phyloP scores from a whole-genome alignment of 2,888 invertebrate genomes.

The Pyralis farinalis region DNA sequence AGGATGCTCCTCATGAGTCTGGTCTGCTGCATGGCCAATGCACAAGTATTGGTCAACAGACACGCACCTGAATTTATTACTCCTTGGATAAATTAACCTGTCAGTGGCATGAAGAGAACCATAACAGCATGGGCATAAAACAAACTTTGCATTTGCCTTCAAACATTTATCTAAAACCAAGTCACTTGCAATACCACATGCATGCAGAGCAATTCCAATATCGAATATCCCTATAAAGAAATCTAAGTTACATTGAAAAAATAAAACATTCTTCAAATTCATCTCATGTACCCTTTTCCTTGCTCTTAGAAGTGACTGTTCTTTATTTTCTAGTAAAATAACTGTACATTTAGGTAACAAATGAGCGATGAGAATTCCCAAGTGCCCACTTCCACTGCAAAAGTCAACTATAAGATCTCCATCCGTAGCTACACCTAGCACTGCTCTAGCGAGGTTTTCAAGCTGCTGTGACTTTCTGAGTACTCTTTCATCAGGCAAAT shows the following conservation, averaged over 20 bases:
- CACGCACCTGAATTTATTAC: conserved; percentile 77
- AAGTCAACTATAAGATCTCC: conserved; percentile 93
- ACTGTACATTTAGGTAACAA: conserved; percentile 89
- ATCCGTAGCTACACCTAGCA: conserved; percentile 84
- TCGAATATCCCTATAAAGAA: conserved; percentile 91
- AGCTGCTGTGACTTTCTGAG: conserved; percentile 92
- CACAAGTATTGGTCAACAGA: conserved; percentile 85
- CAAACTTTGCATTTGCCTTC: conserved; percentile 88
- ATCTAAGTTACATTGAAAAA: conserved; percentile 94
- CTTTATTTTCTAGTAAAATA: conserved; percentile 95
- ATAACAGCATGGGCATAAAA: conserved; percentile 97
- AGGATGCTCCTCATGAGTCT: conserved; percentile 89
- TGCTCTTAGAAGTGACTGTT: conserved; percentile 90
- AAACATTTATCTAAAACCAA: conserved; percentile 93
- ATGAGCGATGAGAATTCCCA: conserved; percentile 92
- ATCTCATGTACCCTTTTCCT: conserved; percentile 84
- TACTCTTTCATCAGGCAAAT: conserved; percentile 87
- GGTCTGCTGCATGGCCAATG: conserved; percentile 95
- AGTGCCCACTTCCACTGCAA: conserved; percentile 96
- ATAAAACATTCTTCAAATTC: conserved; percentile 86
- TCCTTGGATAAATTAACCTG: conserved; percentile 90
- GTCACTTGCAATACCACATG: conserved; percentile 97
- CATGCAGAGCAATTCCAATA: conserved; percentile 94
- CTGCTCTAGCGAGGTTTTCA: conserved; percentile 90
- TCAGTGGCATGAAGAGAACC: conserved; percentile 92